phyloP scores from a whole-genome alignment of 2,888 invertebrate genomes.

The Caenorhabditis uteleia region DNA sequence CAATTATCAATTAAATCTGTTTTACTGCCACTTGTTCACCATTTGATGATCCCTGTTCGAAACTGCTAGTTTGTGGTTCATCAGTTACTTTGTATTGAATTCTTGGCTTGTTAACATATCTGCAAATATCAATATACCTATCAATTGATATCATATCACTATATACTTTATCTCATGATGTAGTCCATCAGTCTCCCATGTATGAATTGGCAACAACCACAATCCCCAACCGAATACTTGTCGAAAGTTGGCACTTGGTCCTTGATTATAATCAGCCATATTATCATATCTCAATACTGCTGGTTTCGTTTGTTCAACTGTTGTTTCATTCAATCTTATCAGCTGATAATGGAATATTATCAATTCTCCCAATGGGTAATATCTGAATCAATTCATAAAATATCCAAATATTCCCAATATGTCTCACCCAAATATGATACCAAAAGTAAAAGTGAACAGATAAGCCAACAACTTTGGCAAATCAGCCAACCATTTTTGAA shows the following conservation, averaged over 20 bases:
- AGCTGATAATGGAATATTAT: constrained; percentile 50
- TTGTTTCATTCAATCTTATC: constrained; percentile 58
- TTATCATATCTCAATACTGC: constrained; percentile 51
- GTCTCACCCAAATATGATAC: neutral
- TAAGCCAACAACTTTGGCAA: constrained; percentile 30
- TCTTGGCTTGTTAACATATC: too few species aligned
- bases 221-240: constrained; percentile 59
- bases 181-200: constrained; percentile 49
- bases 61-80: too few species aligned
- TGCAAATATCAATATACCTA: too few species aligned
- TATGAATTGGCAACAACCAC: constrained; percentile 55
- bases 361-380: constrained; percentile 57
- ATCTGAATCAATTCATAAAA: constrained; percentile 19
- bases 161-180: constrained; percentile 48
- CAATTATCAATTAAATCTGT: too few species aligned
- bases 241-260: constrained; percentile 45
- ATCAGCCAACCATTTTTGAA: constrained; percentile 44
- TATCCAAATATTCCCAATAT: neutral
- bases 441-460: constrained; percentile 17
- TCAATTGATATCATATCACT: too few species aligned
- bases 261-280: constrained; percentile 56
- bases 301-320: constrained; percentile 62
- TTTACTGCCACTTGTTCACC: too few species aligned
- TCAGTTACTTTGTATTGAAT: too few species aligned
- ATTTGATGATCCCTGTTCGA: too few species aligned